Evolutionary conservation across 1,140 invertebrate species (phyloP).

Genomic region (Brachionus rubens): DNA sequence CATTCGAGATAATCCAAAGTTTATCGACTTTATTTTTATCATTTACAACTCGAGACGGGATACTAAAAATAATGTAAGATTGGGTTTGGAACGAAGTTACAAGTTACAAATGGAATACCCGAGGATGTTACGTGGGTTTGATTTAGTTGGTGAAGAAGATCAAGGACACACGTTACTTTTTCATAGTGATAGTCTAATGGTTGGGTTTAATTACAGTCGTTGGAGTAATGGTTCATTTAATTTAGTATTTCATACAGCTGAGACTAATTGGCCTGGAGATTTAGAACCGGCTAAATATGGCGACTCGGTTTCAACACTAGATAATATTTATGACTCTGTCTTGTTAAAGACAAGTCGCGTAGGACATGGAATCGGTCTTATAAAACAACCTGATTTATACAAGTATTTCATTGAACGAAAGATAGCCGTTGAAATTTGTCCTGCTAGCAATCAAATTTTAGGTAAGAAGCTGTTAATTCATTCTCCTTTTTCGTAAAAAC

Average conservation of each 20-base stretch:
- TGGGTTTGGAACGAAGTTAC: no score
- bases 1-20: not conserved
- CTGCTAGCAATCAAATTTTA: constrained; percentile 50
- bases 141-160: constrained; percentile 52
- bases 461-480: not conserved
- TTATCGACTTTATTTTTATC: constrained; percentile 39
- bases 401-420: constrained; percentile 48
- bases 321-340: constrained; percentile 50
- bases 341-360: constrained; percentile 49
- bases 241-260: constrained; percentile 49
- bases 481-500: no score
- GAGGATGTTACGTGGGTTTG: constrained; percentile 50
- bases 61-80: no score
- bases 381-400: constrained; percentile 50
- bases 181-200: constrained; percentile 48
- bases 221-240: constrained; percentile 47
- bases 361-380: constrained; percentile 50
- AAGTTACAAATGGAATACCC: constrained; percentile 45
- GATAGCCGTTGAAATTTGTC: constrained; percentile 50
- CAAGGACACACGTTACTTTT: constrained; percentile 50
- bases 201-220: constrained; percentile 30
- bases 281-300: constrained; percentile 47
- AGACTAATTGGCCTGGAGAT: constrained; percentile 52
- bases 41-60: not conserved
- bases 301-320: constrained; percentile 48